phyloP scores from a whole-genome alignment of 2,888 invertebrate genomes.

The Rhodophaea formosa region DNA sequence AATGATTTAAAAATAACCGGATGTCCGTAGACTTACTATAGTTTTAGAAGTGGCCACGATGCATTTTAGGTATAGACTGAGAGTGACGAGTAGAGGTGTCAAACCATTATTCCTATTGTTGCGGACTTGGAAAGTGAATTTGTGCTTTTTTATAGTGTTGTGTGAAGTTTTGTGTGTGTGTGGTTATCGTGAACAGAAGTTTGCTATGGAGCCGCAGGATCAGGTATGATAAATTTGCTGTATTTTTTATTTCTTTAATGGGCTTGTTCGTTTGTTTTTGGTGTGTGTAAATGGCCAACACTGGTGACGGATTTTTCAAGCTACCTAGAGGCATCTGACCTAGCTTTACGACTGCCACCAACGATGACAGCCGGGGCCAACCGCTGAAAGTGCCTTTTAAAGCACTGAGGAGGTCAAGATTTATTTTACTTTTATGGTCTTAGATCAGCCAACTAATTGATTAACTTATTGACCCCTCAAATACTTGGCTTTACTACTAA shows the following conservation, averaged over 20 bases:
- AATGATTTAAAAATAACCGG: conserved; percentile 64
- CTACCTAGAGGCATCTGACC: no score
- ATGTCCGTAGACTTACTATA: conserved; percentile 44
- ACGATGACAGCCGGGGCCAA: no score
- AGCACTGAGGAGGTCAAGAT: no score
- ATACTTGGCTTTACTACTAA: no score
- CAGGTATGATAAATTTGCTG: conserved; percentile 58
- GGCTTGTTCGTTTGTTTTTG: no score
- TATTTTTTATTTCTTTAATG: conserved; percentile 17
- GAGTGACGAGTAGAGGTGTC: conserved; percentile 62
- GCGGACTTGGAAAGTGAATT: conserved; percentile 47
- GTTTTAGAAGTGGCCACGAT: conserved; percentile 42
- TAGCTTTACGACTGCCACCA: no score
- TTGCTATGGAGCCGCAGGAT: conserved; percentile 95
- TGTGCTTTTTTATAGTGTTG: conserved; percentile 38
- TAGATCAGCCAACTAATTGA: no score
- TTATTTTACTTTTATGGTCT: no score
- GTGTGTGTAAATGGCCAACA: no score
- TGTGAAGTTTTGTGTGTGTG: conserved; percentile 56
- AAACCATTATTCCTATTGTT: conserved; percentile 64
- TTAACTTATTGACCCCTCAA: no score
- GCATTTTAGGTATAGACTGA: conserved; percentile 48
- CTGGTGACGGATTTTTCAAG: no score
- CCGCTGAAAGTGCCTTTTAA: no score
- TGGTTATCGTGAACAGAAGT: conserved; percentile 86